Evolutionary conservation across 2,113 vertebrate genomes (phyloP).

Genomic region (Trochalopteron elliotii): DNA sequence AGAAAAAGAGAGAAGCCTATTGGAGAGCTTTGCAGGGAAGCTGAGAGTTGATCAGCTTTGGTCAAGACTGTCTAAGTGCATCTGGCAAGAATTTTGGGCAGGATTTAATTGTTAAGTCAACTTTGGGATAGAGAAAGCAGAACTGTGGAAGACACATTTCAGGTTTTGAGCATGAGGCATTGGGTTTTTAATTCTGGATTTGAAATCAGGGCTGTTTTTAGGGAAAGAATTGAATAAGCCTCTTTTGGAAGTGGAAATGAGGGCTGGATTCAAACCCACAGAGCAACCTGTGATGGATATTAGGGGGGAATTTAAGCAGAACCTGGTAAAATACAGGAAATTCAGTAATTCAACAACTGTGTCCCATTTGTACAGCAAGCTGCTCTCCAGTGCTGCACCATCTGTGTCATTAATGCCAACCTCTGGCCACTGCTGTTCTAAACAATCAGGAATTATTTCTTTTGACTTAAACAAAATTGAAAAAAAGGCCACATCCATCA

Average conservation of each 20-base stretch:
- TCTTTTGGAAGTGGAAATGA: background rate
- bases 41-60: background rate
- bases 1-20: background rate
- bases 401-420: background rate
- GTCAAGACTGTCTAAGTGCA: background rate
- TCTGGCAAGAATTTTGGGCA: background rate
- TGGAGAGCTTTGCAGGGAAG: background rate
- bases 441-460: background rate
- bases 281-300: background rate
- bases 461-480: background rate
- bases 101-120: background rate
- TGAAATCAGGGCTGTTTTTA: background rate
- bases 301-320: background rate
- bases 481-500: background rate
- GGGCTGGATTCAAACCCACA: background rate
- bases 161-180: accelerated
- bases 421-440: background rate
- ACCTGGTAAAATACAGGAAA: background rate
- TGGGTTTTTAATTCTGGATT: background rate
- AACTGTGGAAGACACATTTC: background rate
- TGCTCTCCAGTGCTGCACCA: background rate
- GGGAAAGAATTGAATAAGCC: background rate
- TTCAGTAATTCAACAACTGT: background rate
- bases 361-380: background rate
- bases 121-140: background rate